Evolutionary conservation across 2,888 invertebrate species (phyloP), one percentile per base, ranked within the genome.

Genomic region (Leucozona laternaria): DNA sequence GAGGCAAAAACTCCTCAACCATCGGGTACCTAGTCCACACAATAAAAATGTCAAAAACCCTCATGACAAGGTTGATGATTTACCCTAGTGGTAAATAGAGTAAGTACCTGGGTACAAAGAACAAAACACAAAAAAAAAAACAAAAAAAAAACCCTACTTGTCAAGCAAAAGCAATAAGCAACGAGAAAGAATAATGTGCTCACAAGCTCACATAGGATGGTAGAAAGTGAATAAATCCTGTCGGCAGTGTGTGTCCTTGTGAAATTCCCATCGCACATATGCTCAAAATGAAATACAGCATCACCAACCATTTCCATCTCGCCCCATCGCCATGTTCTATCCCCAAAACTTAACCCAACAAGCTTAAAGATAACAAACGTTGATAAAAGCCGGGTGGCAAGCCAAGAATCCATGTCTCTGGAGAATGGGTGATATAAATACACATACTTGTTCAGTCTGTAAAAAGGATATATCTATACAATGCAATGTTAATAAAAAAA

Each of bases 191-290:
- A 64, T 79, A 71, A 82, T 81, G 77, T 85, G 81, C 70, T 85
- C 77, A 55, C 77, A 81, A 81, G 81, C 70, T 85, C 77, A 55
- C 77, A 81, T 62, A 81, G 85, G 85, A 85, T 82, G 78, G 82
- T 82, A 79, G 78, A 82, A 86, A 86, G 86, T 86, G 86, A 86
- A 86, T 86, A 86, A 86, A 86, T 86, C 82, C 86, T 86, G 86
- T 82, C 86, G 82, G 86, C 81, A 82, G 73, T 82, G 78, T 71
- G 71, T 86, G 82, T 82, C 82, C 82, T 81, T 86, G 86, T 66
- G 79, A 86, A 82, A 86, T 71, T 86, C 86, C 43, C 78, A 86
- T 82, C 82, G 75, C 79, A 86, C 86, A 86, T 86, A 86, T 86
- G 86, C 73, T 86, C 82, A 75, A 82, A 68, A 82, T 75, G 71